Evolutionary conservation across 2,113 vertebrate species (phyloP).

Genomic region (Myotis yumanensis): DNA sequence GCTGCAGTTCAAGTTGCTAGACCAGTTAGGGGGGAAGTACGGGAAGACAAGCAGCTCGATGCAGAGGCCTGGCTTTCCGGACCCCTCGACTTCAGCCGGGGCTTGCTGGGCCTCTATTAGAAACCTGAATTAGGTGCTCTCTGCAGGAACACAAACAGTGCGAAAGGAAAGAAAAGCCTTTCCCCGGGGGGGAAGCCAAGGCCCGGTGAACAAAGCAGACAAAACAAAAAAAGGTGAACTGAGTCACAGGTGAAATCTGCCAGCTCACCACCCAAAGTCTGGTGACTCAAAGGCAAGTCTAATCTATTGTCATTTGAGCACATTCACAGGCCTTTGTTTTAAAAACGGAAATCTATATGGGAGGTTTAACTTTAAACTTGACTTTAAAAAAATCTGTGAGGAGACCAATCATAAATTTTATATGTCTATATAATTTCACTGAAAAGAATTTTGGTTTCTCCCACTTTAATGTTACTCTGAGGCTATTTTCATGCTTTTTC

Average conservation of each 20-base stretch:
- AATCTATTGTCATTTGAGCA: neutral
- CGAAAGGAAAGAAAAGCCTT: neutral
- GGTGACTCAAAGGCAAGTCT: slow-evolving; percentile 32
- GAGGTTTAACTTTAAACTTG: slow-evolving; percentile 5
- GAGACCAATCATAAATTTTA: neutral
- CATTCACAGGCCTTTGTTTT: slow-evolving; percentile 14
- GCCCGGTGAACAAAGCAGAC: neutral
- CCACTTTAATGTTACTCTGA: neutral
- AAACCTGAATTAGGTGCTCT: neutral
- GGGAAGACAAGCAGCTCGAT: neutral
- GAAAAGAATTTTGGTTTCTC: slow-evolving; percentile 36
- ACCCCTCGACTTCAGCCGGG: neutral
- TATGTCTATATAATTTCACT: neutral
- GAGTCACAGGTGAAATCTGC: slow-evolving; percentile 20
- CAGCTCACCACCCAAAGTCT: neutral
- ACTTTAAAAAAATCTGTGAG: neutral
- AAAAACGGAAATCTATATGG: neutral
- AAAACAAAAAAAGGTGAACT: slow-evolving; percentile 19
- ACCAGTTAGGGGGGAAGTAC: slow-evolving; percentile 53
- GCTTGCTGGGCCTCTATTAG: neutral
- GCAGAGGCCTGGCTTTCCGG: neutral
- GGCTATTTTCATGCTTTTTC: neutral
- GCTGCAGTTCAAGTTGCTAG: slow-evolving; percentile 55
- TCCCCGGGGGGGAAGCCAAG: neutral
- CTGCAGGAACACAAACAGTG: neutral